Percentiles rank a stretch among this genome's conserved stretches.
Conservation (phyloP, 2,888 invertebrate species). For the Eilema depressum region DNA sequence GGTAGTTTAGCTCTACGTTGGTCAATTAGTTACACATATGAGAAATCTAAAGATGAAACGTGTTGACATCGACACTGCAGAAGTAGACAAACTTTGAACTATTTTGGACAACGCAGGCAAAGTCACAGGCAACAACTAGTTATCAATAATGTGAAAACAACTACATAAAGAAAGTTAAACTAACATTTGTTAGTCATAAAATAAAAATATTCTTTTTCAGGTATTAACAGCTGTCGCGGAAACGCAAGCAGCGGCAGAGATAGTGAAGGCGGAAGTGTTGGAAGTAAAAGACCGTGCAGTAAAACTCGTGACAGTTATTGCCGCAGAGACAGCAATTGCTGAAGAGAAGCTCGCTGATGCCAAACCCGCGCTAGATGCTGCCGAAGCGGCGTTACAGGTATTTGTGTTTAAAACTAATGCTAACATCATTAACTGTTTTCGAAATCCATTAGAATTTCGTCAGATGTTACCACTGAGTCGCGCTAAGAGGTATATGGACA, state of each 20-base stretch:
- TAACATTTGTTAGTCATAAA: background rate
- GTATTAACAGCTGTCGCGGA: constrained; percentile 92
- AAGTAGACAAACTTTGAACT: no score
- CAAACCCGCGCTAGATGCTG: constrained; percentile 94
- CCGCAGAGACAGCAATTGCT: constrained; percentile 92
- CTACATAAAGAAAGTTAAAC: background rate
- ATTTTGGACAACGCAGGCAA: no score
- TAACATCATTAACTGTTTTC: background rate
- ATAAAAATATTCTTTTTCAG: constrained; percentile 49
- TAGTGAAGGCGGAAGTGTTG: constrained; percentile 93
- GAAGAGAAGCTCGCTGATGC: constrained; percentile 93
- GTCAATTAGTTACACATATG: no score
- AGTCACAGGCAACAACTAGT: no score
- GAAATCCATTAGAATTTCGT: background rate
- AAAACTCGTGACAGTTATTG: constrained; percentile 91
- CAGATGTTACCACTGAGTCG: background rate
- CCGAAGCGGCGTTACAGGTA: constrained; percentile 93
- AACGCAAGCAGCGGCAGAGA: constrained; percentile 92
- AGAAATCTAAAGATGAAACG: no score
- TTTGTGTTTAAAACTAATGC: background rate
- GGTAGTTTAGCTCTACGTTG: no score
- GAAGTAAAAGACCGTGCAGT: constrained; percentile 94
- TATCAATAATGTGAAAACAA: no score
- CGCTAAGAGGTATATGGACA: background rate
- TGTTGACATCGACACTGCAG: no score